These are phyloP conservation scores for Tetragonula carbonaria DNA, from an alignment of 2,888 invertebrate species.

Conservation along the genomic window DNA sequence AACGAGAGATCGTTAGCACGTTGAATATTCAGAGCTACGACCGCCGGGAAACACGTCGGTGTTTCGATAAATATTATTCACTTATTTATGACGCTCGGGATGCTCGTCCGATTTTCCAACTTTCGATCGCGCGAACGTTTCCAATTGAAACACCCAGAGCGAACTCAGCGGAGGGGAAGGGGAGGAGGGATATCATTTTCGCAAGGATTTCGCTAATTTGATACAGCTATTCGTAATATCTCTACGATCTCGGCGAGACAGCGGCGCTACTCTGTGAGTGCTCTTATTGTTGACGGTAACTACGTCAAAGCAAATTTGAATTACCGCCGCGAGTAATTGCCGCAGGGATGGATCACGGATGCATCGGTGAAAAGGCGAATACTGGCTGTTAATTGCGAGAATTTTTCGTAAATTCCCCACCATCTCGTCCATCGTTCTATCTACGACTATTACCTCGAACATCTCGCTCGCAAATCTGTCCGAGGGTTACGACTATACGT, in stretches of 20 bases:
- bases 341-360: constrained; percentile 3
- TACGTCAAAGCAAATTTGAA: constrained; percentile 47
- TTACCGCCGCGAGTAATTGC: constrained; percentile 26
- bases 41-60: no score
- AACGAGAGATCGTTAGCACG: background rate
- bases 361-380: constrained; percentile 38
- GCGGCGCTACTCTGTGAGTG: constrained; percentile 1
- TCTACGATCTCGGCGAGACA: background rate
- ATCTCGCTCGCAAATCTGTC: constrained; percentile 1
- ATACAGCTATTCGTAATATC: constrained; percentile 40
- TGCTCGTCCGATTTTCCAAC: background rate
- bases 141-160: background rate
- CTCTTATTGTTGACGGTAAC: constrained; percentile 30
- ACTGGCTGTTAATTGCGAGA: no score
- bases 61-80: background rate
- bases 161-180: no score
- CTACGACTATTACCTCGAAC: constrained; percentile 49
- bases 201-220: constrained; percentile 23
- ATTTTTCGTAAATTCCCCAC: no score
- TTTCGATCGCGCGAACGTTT: background rate
- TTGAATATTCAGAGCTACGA: background rate
- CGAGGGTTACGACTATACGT: background rate
- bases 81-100: no score
- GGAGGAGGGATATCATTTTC: background rate
- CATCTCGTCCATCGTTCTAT: no score